Conservation (phyloP, 2,888 invertebrate genomes). For the Germaria angustata region DNA sequence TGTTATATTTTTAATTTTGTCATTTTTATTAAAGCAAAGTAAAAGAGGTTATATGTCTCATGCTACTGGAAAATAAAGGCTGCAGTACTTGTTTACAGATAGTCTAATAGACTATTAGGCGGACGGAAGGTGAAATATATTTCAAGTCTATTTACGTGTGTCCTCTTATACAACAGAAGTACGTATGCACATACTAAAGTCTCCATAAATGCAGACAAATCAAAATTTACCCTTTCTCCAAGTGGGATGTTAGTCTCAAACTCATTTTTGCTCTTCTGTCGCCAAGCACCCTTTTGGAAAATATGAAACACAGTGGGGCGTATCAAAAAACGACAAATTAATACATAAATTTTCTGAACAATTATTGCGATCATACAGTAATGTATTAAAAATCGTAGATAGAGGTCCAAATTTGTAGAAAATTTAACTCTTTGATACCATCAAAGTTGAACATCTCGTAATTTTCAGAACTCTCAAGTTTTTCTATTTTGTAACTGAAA, state of each 20-base stretch:
- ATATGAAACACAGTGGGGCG: background rate
- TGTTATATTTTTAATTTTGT: background rate
- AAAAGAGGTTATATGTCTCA: constrained; percentile 7
- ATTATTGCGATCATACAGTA: too few relatives aligned
- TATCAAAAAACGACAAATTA: too few relatives aligned
- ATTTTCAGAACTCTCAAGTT: too few relatives aligned
- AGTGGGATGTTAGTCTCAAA: background rate
- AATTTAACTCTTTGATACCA: too few relatives aligned
- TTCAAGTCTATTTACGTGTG: background rate
- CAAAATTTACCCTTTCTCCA: constrained; percentile 1
- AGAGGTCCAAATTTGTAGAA: too few relatives aligned
- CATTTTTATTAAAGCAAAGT: constrained; percentile 26
- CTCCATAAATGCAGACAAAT: constrained; percentile 36
- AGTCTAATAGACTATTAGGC: background rate
- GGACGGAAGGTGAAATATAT: background rate
- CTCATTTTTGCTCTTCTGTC: background rate
- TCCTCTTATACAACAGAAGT: too few relatives aligned
- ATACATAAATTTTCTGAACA: too few relatives aligned
- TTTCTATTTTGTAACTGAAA: too few relatives aligned
- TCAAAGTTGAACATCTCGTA: too few relatives aligned
- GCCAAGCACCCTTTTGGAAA: constrained; percentile 4
- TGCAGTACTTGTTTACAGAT: background rate
- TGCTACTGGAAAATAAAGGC: background rate
- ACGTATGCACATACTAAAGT: background rate
- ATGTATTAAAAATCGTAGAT: too few relatives aligned